Conservation (phyloP, 64 coral and sea anemone species). For the Montipora foliosa region DNA sequence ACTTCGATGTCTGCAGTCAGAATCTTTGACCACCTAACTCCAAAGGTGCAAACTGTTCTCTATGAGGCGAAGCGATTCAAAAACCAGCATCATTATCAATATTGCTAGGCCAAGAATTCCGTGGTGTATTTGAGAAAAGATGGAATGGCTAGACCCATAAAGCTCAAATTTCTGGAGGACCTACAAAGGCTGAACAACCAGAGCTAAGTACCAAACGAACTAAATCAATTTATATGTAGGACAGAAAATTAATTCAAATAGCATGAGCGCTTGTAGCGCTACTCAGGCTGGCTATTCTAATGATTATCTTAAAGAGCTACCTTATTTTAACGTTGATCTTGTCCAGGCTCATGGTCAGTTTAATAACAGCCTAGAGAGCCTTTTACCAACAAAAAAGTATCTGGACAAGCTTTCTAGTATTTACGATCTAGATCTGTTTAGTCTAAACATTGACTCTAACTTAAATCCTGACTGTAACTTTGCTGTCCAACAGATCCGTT, state of each 20-base stretch:
- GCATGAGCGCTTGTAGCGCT: not conserved
- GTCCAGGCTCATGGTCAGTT: not conserved
- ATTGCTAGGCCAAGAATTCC: slow-evolving; percentile 75
- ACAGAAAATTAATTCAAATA: not conserved
- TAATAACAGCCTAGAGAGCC: not conserved
- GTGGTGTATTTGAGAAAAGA: slow-evolving; percentile 48
- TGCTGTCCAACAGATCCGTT: not conserved
- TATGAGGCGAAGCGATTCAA: slow-evolving; percentile 69
- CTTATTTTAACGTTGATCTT: not conserved
- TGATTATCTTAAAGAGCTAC: not conserved
- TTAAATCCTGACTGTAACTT: slow-evolving; percentile 7
- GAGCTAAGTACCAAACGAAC: not conserved
- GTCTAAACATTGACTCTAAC: not conserved
- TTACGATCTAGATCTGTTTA: not conserved
- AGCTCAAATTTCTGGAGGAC: slow-evolving; percentile 33
- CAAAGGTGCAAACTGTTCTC: slow-evolving; percentile 63
- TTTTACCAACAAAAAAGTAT: slow-evolving; percentile 14
- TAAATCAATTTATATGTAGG: too few relatives aligned
- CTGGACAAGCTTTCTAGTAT: not conserved
- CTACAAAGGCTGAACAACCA: not conserved
- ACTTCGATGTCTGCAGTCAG: slow-evolving; percentile 15
- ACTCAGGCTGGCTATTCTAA: not conserved
- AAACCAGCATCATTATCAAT: slow-evolving; percentile 66
- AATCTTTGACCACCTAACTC: slow-evolving; percentile 81
- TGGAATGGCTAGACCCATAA: slow-evolving; percentile 47